Conservation (phyloP, 2,888 invertebrate genomes). For the Napeogenes inachia region DNA sequence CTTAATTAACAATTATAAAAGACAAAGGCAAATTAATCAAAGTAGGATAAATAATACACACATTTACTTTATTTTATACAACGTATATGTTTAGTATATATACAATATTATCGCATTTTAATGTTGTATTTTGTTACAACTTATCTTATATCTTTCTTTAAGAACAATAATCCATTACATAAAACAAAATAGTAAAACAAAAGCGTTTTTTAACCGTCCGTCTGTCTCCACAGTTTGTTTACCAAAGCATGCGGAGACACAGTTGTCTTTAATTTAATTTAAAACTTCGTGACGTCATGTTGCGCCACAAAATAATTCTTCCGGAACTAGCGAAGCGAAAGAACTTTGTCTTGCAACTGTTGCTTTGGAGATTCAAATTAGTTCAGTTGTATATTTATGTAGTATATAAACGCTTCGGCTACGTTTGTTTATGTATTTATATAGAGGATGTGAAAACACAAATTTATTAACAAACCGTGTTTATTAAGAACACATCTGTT, state of each 20-base stretch:
- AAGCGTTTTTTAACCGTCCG: constrained; percentile 36
- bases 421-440: constrained; percentile 2
- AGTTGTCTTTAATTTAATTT: constrained; percentile 73
- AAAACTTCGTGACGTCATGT: constrained; percentile 60
- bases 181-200: constrained; percentile 4
- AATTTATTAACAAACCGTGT: background rate
- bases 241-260: constrained; percentile 51
- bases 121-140: no score
- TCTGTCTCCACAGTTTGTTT: constrained; percentile 50
- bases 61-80: no score
- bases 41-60: no score
- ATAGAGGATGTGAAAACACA: background rate
- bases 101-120: no score
- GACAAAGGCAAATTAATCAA: no score
- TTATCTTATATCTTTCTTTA: no score
- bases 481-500: background rate
- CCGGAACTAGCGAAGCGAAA: constrained; percentile 33
- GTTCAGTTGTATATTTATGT: constrained; percentile 2
- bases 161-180: background rate
- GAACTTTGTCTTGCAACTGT: constrained; percentile 26
- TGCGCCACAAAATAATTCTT: constrained; percentile 44
- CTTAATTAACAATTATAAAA: no score
- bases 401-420: constrained; percentile 1
- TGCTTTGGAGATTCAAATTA: constrained; percentile 19
- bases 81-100: no score